phyloP scores from a whole-genome alignment of 2,888 invertebrate species.

The Trimorus sp. region DNA sequence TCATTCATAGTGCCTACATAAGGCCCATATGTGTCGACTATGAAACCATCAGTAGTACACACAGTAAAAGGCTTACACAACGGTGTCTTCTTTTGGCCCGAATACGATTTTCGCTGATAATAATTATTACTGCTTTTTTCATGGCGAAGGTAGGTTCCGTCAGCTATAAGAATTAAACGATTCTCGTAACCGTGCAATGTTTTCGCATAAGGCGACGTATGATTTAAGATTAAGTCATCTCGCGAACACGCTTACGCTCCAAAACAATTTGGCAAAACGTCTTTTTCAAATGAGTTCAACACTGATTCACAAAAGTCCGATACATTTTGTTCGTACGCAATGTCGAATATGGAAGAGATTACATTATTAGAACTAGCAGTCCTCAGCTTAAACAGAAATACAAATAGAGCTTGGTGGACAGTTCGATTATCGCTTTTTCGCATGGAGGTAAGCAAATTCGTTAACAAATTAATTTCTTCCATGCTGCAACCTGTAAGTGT shows the following conservation, averaged over 20 bases:
- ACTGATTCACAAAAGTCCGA: constrained; percentile 30
- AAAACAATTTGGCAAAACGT: constrained; percentile 15
- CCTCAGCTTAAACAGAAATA: constrained; percentile 33
- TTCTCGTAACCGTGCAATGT: constrained; percentile 29
- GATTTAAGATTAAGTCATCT: constrained; percentile 34
- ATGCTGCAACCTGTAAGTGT: constrained; percentile 29
- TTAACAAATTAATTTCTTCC: constrained; percentile 15
- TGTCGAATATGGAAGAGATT: constrained; percentile 23
- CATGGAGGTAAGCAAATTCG: constrained; percentile 19
- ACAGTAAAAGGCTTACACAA: constrained; percentile 15
- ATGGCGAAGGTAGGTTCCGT: constrained; percentile 57
- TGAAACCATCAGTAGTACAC: constrained; percentile 1
- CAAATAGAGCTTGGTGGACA: constrained; percentile 30
- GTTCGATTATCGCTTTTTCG: constrained; percentile 20
- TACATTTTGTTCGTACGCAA: constrained; percentile 17
- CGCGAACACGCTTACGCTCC: constrained; percentile 32
- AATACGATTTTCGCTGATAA: constrained; percentile 64
- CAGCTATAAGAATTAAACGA: constrained; percentile 44
- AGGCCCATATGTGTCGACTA: constrained; percentile 58
- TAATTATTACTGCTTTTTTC: constrained; percentile 59
- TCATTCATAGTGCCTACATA: constrained; percentile 62
- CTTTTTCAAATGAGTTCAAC: constrained; percentile 16
- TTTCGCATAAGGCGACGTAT: constrained; percentile 39
- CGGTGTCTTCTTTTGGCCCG: constrained; percentile 12
- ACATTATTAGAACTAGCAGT: constrained; percentile 19